Percentiles rank a stretch among this genome's conserved stretches.
Conservation (phyloP, 2,888 invertebrate species). For the Tetragnatha montana region DNA sequence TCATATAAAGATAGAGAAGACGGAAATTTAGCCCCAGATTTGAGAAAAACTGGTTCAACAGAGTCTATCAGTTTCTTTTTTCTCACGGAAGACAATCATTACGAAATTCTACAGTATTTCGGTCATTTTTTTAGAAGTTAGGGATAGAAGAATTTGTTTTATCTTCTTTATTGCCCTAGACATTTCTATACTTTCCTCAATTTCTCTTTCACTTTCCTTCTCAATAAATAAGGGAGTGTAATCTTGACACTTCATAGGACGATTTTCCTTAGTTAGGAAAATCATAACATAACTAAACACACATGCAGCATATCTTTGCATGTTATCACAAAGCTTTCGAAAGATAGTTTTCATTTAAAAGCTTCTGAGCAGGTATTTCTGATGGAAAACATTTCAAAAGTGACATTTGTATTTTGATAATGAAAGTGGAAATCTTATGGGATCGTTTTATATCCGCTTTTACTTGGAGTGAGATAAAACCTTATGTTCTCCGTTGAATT, state of each 20-base stretch:
- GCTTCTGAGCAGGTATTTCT: not conserved
- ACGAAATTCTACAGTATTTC: not conserved
- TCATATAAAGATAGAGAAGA: not conserved
- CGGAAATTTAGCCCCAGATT: not conserved
- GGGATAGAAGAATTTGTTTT: not conserved
- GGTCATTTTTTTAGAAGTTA: not conserved
- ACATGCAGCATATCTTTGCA: not conserved
- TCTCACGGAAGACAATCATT: not conserved
- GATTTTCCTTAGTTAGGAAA: not conserved
- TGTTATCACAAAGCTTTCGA: not conserved
- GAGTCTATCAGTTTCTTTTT: not conserved
- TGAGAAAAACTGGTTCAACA: not conserved
- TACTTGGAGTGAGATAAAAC: not conserved
- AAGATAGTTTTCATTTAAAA: not conserved
- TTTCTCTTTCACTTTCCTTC: not conserved
- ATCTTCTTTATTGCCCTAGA: not conserved
- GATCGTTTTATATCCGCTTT: not conserved
- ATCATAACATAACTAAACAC: not conserved
- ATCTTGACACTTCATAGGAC: not conserved
- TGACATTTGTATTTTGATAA: not conserved
- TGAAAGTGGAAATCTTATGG: not conserved
- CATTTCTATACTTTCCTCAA: not conserved
- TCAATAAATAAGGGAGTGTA: not conserved
- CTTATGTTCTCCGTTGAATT: too few species aligned
- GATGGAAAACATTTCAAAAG: not conserved